Percentiles rank a stretch among this genome's conserved stretches.
Evolutionary conservation across 2,888 invertebrate genomes (phyloP).

Genomic region (Drosophila meridiana): DNA sequence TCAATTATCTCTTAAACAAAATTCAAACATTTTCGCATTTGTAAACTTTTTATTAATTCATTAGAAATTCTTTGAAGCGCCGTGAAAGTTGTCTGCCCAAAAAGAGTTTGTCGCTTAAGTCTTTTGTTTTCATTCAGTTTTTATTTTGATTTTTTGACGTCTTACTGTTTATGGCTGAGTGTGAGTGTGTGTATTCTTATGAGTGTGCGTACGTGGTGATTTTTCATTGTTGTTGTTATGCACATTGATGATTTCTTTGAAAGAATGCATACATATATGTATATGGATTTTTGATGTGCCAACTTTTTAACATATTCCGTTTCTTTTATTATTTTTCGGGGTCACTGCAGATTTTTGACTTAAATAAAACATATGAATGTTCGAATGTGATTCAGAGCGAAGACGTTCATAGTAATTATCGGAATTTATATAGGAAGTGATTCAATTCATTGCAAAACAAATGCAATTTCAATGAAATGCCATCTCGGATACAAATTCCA

Average conservation of each 20-base stretch:
- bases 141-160: slow-evolving; percentile 40
- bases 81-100: slow-evolving; percentile 68
- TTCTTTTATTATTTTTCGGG: slow-evolving; percentile 13
- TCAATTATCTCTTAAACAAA: background rate
- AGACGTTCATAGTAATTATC: background rate
- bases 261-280: slow-evolving; percentile 48
- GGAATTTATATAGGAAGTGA: background rate
- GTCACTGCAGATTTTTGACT: slow-evolving; percentile 15
- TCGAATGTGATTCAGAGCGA: background rate
- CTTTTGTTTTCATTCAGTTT: slow-evolving; percentile 62
- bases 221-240: slow-evolving; percentile 28
- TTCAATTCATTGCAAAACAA: background rate
- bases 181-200: background rate
- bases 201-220: background rate
- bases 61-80: slow-evolving; percentile 48
- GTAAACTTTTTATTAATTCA: background rate
- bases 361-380: slow-evolving; percentile 1
- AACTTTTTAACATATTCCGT: slow-evolving; percentile 15
- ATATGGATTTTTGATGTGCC: slow-evolving; percentile 13
- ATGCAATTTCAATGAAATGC: no score
- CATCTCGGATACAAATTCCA: background rate
- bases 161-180: slow-evolving; percentile 50
- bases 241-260: slow-evolving; percentile 57
- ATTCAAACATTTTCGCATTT: slow-evolving; percentile 46
- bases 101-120: slow-evolving; percentile 75